Evolutionary conservation across 2,888 invertebrate species (phyloP), one percentile per base, ranked within the genome.

Genomic region (Fragum whitleyi): DNA sequence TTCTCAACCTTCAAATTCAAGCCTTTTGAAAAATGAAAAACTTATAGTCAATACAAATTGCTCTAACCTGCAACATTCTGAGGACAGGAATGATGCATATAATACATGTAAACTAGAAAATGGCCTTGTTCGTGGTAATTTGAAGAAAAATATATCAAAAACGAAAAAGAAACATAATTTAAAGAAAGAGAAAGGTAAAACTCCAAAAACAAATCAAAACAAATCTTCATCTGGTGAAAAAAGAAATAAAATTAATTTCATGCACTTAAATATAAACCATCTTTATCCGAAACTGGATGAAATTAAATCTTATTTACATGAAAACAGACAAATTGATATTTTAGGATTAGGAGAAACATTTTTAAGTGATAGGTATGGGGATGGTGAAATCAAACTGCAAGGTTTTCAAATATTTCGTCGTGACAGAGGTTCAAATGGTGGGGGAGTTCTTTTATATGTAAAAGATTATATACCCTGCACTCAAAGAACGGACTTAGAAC

Each of bases 261-360:
- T 47, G n/a, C 69, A 69, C n/a, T 7, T 69, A 51, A 69, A 69
- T 28, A 19, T 51, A 14, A 51, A 69, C 23, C 51, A 69, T n/a
- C 19, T 69, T 26, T 69, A 69, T 26, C 69, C 51, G 14, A 69
- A 69, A 28, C 19, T 69, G 1, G 39, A 69, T 51, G 69, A 69
- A 51, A 69, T 51, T 21, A 69, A 51, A 51, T 26, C 21, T n/a
- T 21, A 51, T 9, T 11, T 51, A 51, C 16, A 11, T 51, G 16
- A 5, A 9, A 14, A 47, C 14, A 47, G 3, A 9, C 47, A 47
- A 47, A 47, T n/a, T 47, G 47, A 47, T 47, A 47, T 47, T 3
- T 3, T 47, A 9, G 47, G 47, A 9, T n/a, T 47, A 47, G 5
- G 47, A 5, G 47, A 47, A 14, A 47, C 47, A 3, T 47, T 47